phyloP scores from a whole-genome alignment of 2,797 vertebrate genomes.

The Otolemur crassicaudatus region DNA sequence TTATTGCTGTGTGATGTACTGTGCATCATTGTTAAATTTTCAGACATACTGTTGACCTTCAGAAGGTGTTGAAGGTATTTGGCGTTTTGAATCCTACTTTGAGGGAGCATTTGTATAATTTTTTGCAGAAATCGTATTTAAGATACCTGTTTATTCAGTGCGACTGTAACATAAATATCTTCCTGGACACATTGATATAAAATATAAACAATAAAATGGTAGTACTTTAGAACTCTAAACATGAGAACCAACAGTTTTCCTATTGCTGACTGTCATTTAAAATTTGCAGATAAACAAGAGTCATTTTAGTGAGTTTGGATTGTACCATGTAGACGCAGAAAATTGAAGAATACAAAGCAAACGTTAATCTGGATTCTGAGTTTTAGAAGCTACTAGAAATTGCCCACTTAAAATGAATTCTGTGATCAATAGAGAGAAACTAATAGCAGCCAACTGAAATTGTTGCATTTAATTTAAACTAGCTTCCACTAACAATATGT shows the following conservation, averaged over 20 bases:
- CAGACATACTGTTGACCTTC: background rate
- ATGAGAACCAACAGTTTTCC: background rate
- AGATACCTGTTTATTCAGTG: background rate
- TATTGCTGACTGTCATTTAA: background rate
- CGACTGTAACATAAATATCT: background rate
- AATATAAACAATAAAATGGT: background rate
- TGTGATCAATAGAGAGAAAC: background rate
- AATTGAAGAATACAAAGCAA: background rate
- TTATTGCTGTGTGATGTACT: background rate
- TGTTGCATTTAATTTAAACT: background rate
- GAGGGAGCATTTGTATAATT: background rate
- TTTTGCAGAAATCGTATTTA: background rate
- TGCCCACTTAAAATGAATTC: background rate
- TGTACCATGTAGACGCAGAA: background rate
- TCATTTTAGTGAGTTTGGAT: background rate
- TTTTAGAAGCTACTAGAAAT: background rate
- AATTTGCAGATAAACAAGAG: background rate
- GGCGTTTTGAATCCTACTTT: background rate
- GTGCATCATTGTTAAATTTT: background rate
- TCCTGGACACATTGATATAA: background rate
- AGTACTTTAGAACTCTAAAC: background rate
- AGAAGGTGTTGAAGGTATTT: background rate
- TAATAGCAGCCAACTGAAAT: background rate
- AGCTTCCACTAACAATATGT: background rate
- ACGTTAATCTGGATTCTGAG: background rate